These are phyloP conservation scores for Spondyliosoma cantharus DNA, from an alignment of 2,797 vertebrate species.

Conservation along the genomic window DNA sequence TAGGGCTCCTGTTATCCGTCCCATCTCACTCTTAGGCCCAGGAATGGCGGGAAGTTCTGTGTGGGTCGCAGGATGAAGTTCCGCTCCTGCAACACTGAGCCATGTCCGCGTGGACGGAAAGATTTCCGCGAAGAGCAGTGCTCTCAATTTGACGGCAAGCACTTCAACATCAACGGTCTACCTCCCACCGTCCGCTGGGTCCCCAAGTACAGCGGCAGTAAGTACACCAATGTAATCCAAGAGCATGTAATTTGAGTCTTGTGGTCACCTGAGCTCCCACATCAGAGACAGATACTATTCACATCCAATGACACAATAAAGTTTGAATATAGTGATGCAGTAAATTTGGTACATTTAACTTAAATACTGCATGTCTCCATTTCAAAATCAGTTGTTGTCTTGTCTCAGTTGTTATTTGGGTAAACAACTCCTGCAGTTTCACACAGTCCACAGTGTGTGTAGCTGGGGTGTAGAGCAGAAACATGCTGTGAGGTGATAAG, in stretches of 20 bases:
- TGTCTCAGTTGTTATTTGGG: not conserved
- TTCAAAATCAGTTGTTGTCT: not conserved
- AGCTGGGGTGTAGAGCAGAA: not conserved
- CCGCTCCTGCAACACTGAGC: slow-evolving; percentile 95
- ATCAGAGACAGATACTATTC: slow-evolving; percentile 31
- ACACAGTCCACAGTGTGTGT: slow-evolving; percentile 3
- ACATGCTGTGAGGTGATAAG: not conserved
- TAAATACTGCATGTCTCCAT: slow-evolving; percentile 2
- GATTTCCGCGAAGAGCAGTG: slow-evolving; percentile 97
- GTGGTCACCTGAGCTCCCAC: not conserved
- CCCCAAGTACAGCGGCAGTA: slow-evolving; percentile 98
- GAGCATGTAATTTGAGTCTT: slow-evolving; percentile 6
- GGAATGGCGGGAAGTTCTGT: slow-evolving; percentile 94
- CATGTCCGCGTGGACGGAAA: slow-evolving; percentile 90
- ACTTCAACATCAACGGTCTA: slow-evolving; percentile 97
- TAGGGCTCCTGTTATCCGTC: not conserved
- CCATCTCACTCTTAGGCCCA: slow-evolving; percentile 83
- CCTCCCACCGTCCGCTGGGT: slow-evolving; percentile 93
- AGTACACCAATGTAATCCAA: slow-evolving; percentile 75
- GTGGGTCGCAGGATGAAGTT: slow-evolving; percentile 98
- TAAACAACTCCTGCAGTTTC: slow-evolving; percentile 1
- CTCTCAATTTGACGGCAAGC: slow-evolving; percentile 94
- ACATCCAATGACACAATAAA: not conserved
- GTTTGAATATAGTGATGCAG: slow-evolving; percentile 14
- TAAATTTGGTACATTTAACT: slow-evolving; percentile 9